Evolutionary conservation across 2,888 invertebrate species (phyloP).

Genomic region (Yponomeuta malinellus): DNA sequence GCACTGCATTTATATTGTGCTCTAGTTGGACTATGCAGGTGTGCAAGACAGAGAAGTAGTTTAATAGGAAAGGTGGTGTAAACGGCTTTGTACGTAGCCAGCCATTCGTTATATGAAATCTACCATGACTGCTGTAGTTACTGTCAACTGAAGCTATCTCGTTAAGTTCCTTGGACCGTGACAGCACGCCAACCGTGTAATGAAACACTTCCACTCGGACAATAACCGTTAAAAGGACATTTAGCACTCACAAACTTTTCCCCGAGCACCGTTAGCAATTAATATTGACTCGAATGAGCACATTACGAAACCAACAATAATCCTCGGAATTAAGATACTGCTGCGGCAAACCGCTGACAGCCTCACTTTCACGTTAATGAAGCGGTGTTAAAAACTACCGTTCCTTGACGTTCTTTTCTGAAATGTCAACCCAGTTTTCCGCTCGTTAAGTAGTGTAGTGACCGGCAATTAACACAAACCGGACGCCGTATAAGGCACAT

Average conservation of each 20-base stretch:
- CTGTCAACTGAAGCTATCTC: conserved; percentile 47
- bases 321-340: neutral
- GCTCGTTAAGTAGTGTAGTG: conserved; percentile 23
- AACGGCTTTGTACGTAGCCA: neutral
- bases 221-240: conserved; percentile 65
- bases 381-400: conserved; percentile 21
- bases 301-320: conserved; percentile 21
- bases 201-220: conserved; percentile 68
- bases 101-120: neutral
- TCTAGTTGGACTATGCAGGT: neutral
- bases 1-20: neutral
- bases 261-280: conserved; percentile 44
- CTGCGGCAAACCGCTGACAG: conserved; percentile 11
- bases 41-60: neutral
- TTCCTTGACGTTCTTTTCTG: conserved; percentile 26
- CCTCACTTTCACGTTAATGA: conserved; percentile 27
- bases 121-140: neutral
- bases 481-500: conserved; percentile 30
- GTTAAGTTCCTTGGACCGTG: conserved; percentile 60
- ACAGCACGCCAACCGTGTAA: conserved; percentile 58
- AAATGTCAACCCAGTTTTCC: conserved; percentile 40
- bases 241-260: conserved; percentile 57
- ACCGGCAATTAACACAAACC: conserved; percentile 28
- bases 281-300: conserved; percentile 24
- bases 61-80: neutral